Evolutionary conservation across 2,113 vertebrate species (phyloP), one percentile per base, ranked within the genome.

Genomic region (Mesoclemmys tuberculata): DNA sequence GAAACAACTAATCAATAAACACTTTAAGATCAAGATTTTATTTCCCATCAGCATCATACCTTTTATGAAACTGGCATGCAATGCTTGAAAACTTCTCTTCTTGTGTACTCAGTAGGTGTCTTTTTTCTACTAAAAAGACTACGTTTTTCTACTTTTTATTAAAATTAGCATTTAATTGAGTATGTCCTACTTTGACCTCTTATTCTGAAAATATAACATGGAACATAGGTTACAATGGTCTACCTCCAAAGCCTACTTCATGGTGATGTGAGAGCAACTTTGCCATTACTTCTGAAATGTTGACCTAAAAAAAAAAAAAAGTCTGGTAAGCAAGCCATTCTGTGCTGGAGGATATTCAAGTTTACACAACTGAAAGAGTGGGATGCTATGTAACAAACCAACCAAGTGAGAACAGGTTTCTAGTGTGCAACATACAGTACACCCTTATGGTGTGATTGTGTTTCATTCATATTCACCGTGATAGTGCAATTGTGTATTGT

Each of bases 1-100:
- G 88, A 97, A 94, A 80, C 54, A 93, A 71, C 52, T 82, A 52
- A 96, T 95, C 96, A 96, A 96, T 89, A 84, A 95, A 46, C 71
- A 94, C 56, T 95, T 96, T 84, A 91, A 92, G 61, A 96, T 9
- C 64, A 41, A 55, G 85, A 87, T 19, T 92, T 94, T 14, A 29
- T 96, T 68, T 96, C 61, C 88, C 80, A 91, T 92, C 94, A 95
- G 38, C 48, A 12, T 77, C 52, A 74, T 31, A 54, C 64, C 81
- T 48, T 93, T 68, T 16, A 3, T 71, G 77, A 19, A 95, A 41
- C 6, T 90, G 74, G 74, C 2, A 1, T 16, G 44, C 27, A 16
- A 19, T 26, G 82, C 41, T 87, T 79, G 64, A 61, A 38, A 80
- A 51, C 51, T 87, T 52, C 64, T 82, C 52, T 46, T 1, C 0